phyloP scores from a whole-genome alignment of 2,113 vertebrate genomes.

The Centropus unirufus region DNA sequence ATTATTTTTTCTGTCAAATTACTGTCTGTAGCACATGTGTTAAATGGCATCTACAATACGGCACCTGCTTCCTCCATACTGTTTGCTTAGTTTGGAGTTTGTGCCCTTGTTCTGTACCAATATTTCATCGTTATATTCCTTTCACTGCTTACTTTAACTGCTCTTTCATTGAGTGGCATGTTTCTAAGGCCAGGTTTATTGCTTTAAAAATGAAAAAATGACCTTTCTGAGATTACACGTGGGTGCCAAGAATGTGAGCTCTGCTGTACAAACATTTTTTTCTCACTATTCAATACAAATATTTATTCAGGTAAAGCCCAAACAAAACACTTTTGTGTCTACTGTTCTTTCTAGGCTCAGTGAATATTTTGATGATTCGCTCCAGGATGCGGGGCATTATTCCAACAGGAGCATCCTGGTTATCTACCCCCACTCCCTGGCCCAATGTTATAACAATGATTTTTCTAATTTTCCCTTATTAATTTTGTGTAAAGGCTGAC shows the following conservation, averaged over 20 bases:
- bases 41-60: background rate
- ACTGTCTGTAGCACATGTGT: background rate
- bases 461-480: background rate
- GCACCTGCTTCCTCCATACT: background rate
- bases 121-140: background rate
- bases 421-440: background rate
- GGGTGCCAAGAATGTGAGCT: background rate
- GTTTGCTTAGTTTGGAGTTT: background rate
- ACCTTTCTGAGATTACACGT: background rate
- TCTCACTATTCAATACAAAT: background rate
- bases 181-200: background rate
- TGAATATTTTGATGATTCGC: background rate
- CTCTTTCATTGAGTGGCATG: background rate
- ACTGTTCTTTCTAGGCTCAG: background rate
- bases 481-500: background rate
- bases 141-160: background rate
- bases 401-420: background rate
- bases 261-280: background rate
- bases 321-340: background rate
- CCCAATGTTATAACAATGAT: background rate
- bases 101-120: background rate
- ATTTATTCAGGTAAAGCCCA: slow-evolving; percentile 27
- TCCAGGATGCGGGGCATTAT: background rate
- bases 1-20: slow-evolving; percentile 41
- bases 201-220: background rate